Base-by-base conservation (phyloP, 2,888 invertebrate species). In the Aleiodes testaceus region DNA sequence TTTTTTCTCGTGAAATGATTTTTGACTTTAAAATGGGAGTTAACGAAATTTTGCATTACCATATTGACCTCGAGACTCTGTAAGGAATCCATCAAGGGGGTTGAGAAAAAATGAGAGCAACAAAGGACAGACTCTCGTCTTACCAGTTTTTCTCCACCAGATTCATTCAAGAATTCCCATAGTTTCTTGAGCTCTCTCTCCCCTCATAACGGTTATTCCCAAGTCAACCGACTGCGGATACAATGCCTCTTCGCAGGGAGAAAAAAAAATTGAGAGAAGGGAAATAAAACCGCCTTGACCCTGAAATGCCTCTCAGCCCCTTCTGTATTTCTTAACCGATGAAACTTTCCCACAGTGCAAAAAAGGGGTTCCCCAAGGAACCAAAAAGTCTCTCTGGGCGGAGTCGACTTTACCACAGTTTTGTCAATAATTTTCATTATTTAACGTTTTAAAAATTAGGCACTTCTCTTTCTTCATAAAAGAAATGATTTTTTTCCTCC, bases 211-310 rank as follows among this genome's bases (percentile, higher is more conserved):
- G 84, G 85, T 83, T 79, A 79, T 78, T 70, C 77, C 79, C 84
- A 80, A 83, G 80, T 80, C 79, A 77, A 76, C 72, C 81, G 81
- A 82, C 78, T 81, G 79, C 78, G 77, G 80, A 85, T n/a, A n/a
- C 85, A 85, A 84, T 85, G 74, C 66, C 77, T 55, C 7, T 53
- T 59, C 53, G 49, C 26, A 2, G 26, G 26, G 26, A 26, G 26
- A 26, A 26, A 26, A 26, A 22, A 26, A 26, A 26, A 26, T 26
- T 5, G 45, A 50, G 55, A 55, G 47, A 59, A 36, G 59, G 65
- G 66, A 66, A 69, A 73, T 67, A 72, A 72, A 77, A 75, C 69
- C 73, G 67, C 66, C 76, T 77, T 79, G 83, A 81, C 80, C 82
- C 81, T 78, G 78, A 75, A 80, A 78, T 79, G 78, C 74, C 64